Base-by-base conservation (phyloP, 2,113 vertebrate genomes). In the Scatophagus argus region DNA sequence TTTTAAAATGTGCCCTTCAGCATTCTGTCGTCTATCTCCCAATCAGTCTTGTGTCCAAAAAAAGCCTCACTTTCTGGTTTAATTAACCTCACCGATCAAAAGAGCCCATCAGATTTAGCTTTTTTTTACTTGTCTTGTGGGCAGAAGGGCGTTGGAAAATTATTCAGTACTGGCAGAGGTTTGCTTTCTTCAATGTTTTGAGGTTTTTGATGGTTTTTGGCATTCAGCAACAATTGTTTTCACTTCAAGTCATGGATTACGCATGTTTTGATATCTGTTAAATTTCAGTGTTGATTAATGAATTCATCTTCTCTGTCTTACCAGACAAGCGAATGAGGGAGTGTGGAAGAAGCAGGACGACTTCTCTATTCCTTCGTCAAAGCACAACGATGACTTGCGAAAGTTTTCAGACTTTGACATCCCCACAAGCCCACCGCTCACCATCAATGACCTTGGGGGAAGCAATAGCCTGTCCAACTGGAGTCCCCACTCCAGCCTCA, bases 261-360 rank as follows among this genome's bases (percentile, higher is more conserved):
- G 49, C 5, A 62, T 51, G 27, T 11, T 78, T 0, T 31, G 23
- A 29, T 75, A 60, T 71, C 13, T 69, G n/a, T 60, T 39, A 56
- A 47, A 19, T 64, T 72, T 47, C n/a, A 52, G 46, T 16, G 9
- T 16, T 47, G 16, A 27, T 74, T 14, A 47, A 58, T 82, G 6
- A 77, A 25, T 63, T 46, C 5, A 2, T 75, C 43, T 32, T 27
- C n/a, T 31, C 19, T 82, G 5, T 34, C 16, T 83, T 41, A 3
- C 14, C 91, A 99, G 98, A 93, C 98, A 99, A 95, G 95, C 95
- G 69, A 98, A 96, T 0, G 98, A 98, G 74, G 96, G 96, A 0
- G 89, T 95, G 32, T 97, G 97, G 97, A 96, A 94, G 71, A 94
- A 95, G 29, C 95, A 95, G 47, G 92, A 95, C 75, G 96, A 93